Conservation (phyloP, 2,797 vertebrate genomes). For the Oreonectes daqikongensis region DNA sequence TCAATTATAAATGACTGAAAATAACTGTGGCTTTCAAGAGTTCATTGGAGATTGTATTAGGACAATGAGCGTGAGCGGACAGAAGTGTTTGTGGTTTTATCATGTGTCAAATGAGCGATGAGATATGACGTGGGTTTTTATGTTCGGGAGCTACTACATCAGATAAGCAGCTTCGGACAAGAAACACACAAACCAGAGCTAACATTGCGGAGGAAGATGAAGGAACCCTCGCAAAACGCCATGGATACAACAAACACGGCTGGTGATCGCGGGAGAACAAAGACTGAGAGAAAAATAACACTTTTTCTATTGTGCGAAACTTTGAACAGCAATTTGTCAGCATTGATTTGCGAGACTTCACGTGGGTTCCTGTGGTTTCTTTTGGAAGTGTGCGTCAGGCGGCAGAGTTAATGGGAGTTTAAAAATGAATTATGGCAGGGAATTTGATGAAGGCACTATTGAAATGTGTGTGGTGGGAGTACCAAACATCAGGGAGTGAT, state of each 20-base stretch:
- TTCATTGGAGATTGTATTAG: slow-evolving; percentile 3
- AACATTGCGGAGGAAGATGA: slow-evolving; percentile 13
- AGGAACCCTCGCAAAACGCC: slow-evolving; percentile 7
- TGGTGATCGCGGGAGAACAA: slow-evolving; percentile 17
- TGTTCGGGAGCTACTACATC: slow-evolving; percentile 5
- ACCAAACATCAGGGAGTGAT: slow-evolving; percentile 34
- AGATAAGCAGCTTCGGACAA: background rate
- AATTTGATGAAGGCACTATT: slow-evolving; percentile 53
- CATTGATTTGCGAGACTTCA: slow-evolving; percentile 39
- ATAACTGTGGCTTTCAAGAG: background rate
- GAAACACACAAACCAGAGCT: slow-evolving; percentile 2
- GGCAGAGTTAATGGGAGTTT: slow-evolving; percentile 55
- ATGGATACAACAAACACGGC: slow-evolving; percentile 12
- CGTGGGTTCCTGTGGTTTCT: slow-evolving; percentile 52
- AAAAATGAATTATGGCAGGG: slow-evolving; percentile 54
- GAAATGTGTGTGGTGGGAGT: slow-evolving; percentile 42
- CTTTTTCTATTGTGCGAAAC: slow-evolving; percentile 32
- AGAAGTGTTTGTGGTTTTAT: slow-evolving; percentile 19
- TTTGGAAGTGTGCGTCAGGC: slow-evolving; percentile 39
- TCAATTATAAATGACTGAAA: slow-evolving; percentile 12
- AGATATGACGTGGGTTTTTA: slow-evolving; percentile 1
- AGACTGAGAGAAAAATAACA: slow-evolving; percentile 34
- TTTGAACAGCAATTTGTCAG: slow-evolving; percentile 53
- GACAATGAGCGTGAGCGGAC: slow-evolving; percentile 23
- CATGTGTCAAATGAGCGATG: background rate